phyloP scores from a whole-genome alignment of 2,797 vertebrate species.

The Molossus molossus region DNA sequence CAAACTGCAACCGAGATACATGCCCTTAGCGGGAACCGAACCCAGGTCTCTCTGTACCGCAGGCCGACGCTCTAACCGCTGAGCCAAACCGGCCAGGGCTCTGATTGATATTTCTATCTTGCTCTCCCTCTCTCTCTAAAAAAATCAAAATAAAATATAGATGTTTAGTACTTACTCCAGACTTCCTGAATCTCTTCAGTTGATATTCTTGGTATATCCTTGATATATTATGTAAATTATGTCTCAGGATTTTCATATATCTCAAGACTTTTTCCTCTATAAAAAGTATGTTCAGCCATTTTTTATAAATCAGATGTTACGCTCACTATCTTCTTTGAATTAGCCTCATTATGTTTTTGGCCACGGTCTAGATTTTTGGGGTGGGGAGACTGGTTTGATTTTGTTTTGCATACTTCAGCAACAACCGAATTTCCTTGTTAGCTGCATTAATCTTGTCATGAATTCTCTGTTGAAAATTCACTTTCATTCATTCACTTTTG shows the following conservation, averaged over 20 bases:
- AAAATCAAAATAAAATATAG: not conserved
- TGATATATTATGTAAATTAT: not conserved
- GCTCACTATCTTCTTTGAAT: conserved; percentile 14
- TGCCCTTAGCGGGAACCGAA: too few species aligned
- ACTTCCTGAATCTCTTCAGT: not conserved
- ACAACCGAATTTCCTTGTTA: not conserved
- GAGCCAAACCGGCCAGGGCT: too few species aligned
- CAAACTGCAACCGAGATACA: too few species aligned
- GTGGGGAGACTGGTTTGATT: not conserved
- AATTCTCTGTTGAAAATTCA: not conserved
- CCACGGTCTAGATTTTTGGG: not conserved
- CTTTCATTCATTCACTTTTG: not conserved
- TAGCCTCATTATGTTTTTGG: not conserved
- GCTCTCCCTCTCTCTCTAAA: too few species aligned
- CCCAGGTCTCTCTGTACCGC: too few species aligned
- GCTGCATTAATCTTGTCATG: conserved; percentile 18
- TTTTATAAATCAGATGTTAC: not conserved
- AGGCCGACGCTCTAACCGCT: too few species aligned
- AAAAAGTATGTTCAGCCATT: not conserved
- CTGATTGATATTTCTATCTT: too few species aligned
- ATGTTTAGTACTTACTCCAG: not conserved
- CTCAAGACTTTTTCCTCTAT: conserved; percentile 28
- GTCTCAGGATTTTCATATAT: not conserved
- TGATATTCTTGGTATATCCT: conserved; percentile 25
- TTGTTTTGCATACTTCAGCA: not conserved